Percentiles rank a stretch among this genome's conserved stretches.
Evolutionary conservation across 2,113 vertebrate genomes (phyloP).

Genomic region (Forbesichthys papilliferus): DNA sequence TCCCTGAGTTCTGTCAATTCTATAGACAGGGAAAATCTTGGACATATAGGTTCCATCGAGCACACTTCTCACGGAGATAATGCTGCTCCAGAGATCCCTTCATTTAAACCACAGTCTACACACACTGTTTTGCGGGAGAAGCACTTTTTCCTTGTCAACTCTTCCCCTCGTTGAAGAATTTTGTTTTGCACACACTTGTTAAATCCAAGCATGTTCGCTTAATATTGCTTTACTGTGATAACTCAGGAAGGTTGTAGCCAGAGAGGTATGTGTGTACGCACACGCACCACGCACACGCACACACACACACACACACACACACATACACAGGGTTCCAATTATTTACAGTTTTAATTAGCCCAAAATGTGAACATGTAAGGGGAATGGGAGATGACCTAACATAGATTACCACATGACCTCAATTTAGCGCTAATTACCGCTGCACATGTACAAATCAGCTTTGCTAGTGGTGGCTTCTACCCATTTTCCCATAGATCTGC

Average conservation of each 20-base stretch:
- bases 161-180: constrained; percentile 16
- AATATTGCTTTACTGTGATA: constrained; percentile 55
- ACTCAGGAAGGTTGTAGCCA: constrained; percentile 34
- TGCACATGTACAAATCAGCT: constrained; percentile 42
- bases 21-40: constrained; percentile 22
- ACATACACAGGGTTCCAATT: constrained; percentile 55
- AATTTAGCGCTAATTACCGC: constrained; percentile 76
- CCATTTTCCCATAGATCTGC: constrained; percentile 8
- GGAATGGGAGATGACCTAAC: constrained; percentile 74
- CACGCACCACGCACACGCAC: neutral
- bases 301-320: neutral
- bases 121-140: constrained; percentile 40
- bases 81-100: constrained; percentile 46
- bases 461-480: neutral
- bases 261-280: constrained; percentile 3
- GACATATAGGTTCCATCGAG: constrained; percentile 18
- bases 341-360: constrained; percentile 77
- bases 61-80: constrained; percentile 37
- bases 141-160: constrained; percentile 42
- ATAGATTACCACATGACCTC: constrained; percentile 74
- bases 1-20: constrained; percentile 40
- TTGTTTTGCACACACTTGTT: constrained; percentile 53
- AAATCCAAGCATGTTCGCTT: constrained; percentile 56
- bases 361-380: constrained; percentile 74
- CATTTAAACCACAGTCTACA: constrained; percentile 47